phyloP scores from a whole-genome alignment of 2,888 invertebrate genomes.

The Exephanes ischioxanthus region DNA sequence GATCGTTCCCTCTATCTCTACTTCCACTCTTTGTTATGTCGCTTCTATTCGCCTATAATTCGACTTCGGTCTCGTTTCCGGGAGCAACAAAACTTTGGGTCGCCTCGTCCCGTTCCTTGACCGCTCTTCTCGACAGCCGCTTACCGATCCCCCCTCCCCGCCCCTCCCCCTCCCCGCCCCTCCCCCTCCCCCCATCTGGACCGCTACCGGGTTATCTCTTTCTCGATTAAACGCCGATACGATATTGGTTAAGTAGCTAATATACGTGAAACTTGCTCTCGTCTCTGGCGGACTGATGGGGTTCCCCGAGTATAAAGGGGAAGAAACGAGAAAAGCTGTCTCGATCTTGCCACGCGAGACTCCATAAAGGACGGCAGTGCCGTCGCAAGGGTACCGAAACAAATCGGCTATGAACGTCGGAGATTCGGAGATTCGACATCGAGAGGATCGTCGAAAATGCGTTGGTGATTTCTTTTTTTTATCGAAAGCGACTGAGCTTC shows the following conservation, averaged over 20 bases:
- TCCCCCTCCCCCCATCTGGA: neutral
- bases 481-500: constrained; percentile 26
- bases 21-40: constrained; percentile 53
- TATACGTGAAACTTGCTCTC: constrained; percentile 28
- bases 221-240: constrained; percentile 58
- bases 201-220: constrained; percentile 32
- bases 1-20: constrained; percentile 40
- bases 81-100: constrained; percentile 36
- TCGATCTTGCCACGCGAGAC: constrained; percentile 46
- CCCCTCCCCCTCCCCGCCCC: neutral
- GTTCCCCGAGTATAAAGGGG: constrained; percentile 26
- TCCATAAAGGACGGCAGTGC: neutral
- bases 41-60: constrained; percentile 60
- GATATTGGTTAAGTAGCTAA: constrained; percentile 49
- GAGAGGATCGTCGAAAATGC: constrained; percentile 16
- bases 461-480: constrained; percentile 34
- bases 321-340: constrained; percentile 6
- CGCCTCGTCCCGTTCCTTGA: constrained; percentile 18
- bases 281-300: constrained; percentile 4
- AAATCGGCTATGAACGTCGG: neutral
- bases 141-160: constrained; percentile 3
- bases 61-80: constrained; percentile 48
- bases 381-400: neutral
- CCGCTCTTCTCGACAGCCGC: constrained; percentile 4
- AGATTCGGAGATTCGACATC: constrained; percentile 5